Evolutionary conservation across 2,888 invertebrate genomes (phyloP).

Genomic region (Epicampocera succincta): DNA sequence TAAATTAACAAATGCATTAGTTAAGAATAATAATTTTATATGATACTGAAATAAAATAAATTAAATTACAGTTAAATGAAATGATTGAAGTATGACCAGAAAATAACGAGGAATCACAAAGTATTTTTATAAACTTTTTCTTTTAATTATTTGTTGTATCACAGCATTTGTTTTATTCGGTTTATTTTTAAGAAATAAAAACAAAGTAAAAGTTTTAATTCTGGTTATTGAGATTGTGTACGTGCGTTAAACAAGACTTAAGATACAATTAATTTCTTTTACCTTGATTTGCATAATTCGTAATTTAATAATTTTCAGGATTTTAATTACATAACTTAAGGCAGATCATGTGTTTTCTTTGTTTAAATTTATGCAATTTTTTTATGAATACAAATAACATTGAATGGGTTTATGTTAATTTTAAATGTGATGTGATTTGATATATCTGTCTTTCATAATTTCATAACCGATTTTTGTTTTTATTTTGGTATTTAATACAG

Average conservation of each 20-base stretch:
- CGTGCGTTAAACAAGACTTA: slow-evolving; percentile 17
- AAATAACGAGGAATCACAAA: slow-evolving; percentile 13
- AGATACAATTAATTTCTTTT: not conserved
- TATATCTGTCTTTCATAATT: slow-evolving; percentile 1
- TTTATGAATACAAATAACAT: slow-evolving; percentile 44
- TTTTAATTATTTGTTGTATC: slow-evolving; percentile 65
- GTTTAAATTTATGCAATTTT: too few species aligned
- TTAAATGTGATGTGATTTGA: slow-evolving; percentile 10
- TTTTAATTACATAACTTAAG: slow-evolving; percentile 52
- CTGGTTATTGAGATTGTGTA: not conserved
- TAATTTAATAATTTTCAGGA: slow-evolving; percentile 10
- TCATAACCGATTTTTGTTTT: not conserved
- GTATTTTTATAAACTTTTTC: slow-evolving; percentile 20
- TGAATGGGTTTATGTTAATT: slow-evolving; percentile 31
- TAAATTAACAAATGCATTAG: slow-evolving; percentile 65
- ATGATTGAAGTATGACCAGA: slow-evolving; percentile 27
- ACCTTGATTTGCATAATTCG: slow-evolving; percentile 7
- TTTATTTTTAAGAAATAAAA: slow-evolving; percentile 53
- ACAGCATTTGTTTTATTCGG: slow-evolving; percentile 66
- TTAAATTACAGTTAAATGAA: slow-evolving; percentile 35
- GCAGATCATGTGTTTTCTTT: slow-evolving; percentile 48
- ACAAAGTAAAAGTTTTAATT: slow-evolving; percentile 6
- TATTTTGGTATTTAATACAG: not conserved
- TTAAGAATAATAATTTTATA: slow-evolving; percentile 18
- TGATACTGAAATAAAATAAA: not conserved